These are phyloP conservation scores for Eumacrocentrus americanus DNA, from an alignment of 2,888 invertebrate species.

Conservation along the genomic window DNA sequence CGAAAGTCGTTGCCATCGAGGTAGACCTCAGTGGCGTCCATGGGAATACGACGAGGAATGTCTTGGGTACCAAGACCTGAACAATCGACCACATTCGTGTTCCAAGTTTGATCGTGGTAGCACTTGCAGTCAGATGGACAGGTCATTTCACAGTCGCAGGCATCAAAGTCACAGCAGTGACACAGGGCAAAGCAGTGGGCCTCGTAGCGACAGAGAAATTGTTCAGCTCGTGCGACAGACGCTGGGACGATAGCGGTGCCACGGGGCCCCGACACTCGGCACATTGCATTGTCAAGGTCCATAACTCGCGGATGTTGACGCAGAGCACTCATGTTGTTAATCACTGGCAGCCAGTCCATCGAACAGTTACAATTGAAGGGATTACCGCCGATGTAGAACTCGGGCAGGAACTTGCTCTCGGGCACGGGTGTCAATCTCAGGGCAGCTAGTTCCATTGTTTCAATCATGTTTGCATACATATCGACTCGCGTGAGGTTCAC, in stretches of 20 bases:
- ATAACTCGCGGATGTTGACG: constrained; percentile 86
- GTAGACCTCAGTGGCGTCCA: constrained; percentile 93
- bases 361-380: constrained; percentile 94
- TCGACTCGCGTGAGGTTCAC: constrained; percentile 84
- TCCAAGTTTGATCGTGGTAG: constrained; percentile 93
- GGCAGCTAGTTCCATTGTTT: constrained; percentile 81
- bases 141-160: constrained; percentile 96
- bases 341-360: constrained; percentile 92
- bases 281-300: constrained; percentile 88
- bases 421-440: constrained; percentile 78
- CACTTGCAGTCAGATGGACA: constrained; percentile 94
- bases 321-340: constrained; percentile 83
- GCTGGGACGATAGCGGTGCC: constrained; percentile 81
- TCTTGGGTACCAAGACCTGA: constrained; percentile 78
- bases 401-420: constrained; percentile 76
- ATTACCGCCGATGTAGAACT: constrained; percentile 90
- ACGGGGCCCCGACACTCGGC: constrained; percentile 83
- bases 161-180: constrained; percentile 95
- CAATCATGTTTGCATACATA: constrained; percentile 86
- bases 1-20: constrained; percentile 88
- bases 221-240: constrained; percentile 77
- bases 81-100: constrained; percentile 91
- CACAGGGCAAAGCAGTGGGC: constrained; percentile 93
- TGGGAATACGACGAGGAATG: constrained; percentile 86
- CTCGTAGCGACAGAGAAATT: constrained; percentile 91